Evolutionary conservation across 2,888 invertebrate genomes (phyloP).

Genomic region (Sinotaia quadrata): DNA sequence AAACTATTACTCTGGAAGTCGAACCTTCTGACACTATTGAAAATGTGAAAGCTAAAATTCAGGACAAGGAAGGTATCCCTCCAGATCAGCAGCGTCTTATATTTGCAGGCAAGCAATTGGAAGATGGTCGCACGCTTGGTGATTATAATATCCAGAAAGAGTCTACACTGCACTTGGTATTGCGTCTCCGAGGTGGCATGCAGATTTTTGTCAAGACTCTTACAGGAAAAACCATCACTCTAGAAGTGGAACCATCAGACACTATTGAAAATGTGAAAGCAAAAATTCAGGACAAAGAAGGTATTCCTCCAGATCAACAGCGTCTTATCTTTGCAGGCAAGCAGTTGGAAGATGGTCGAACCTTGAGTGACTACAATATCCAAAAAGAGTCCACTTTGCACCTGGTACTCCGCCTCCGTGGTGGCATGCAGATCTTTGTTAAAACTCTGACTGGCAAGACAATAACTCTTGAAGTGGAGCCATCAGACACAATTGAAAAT

Average conservation of each 20-base stretch:
- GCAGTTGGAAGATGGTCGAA: conserved; percentile 94
- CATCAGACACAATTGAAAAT: conserved; percentile 29
- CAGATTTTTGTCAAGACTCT: conserved; percentile 80
- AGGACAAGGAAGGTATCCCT: conserved; percentile 71
- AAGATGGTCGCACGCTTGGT: conserved; percentile 91
- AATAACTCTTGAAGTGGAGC: conserved; percentile 25
- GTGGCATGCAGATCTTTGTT: conserved; percentile 84
- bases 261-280: conserved; percentile 93
- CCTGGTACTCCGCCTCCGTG: conserved; percentile 89
- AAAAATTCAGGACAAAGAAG: conserved; percentile 76
- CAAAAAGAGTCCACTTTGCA: conserved; percentile 96
- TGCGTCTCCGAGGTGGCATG: conserved; percentile 80
- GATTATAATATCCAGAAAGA: conserved; percentile 97
- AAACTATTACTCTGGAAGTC: conserved; percentile 69
- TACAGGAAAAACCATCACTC: conserved; percentile 68
- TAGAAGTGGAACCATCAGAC: conserved; percentile 83
- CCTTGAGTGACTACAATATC: conserved; percentile 93
- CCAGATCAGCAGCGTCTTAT: conserved; percentile 81
- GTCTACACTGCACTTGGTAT: conserved; percentile 90
- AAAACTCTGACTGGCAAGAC: conserved; percentile 37
- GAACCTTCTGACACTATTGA: conserved; percentile 94
- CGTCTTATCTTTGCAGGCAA: conserved; percentile 94
- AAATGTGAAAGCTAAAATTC: conserved; percentile 83
- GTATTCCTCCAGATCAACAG: conserved; percentile 82
- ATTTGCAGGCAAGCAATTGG: conserved; percentile 94